These are phyloP conservation scores for Clunio marinus DNA, from an alignment of 2,888 invertebrate genomes.

Conservation along the genomic window DNA sequence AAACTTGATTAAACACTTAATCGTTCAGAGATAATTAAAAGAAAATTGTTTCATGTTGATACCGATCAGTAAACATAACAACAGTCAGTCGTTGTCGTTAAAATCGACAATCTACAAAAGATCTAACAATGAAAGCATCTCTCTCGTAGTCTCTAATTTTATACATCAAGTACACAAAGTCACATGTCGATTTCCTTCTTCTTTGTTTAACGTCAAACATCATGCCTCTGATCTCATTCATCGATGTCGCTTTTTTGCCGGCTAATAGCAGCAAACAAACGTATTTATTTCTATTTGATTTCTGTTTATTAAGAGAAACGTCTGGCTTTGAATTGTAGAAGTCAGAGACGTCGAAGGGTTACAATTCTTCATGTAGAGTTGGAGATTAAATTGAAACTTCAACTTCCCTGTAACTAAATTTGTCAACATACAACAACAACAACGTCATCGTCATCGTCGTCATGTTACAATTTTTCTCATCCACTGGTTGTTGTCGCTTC, in stretches of 20 bases:
- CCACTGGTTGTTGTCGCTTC: no score
- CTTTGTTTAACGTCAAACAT: background rate
- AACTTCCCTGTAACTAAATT: background rate
- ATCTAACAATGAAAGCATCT: background rate
- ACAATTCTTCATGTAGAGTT: no score
- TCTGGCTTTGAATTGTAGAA: background rate
- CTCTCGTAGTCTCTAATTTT: no score
- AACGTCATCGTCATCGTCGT: background rate
- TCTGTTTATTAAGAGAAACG: background rate
- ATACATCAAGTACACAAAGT: conserved; percentile 24
- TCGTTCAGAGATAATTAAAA: conserved; percentile 18
- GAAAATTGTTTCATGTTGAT: conserved; percentile 32
- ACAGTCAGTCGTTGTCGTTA: background rate
- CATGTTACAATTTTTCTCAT: conserved; percentile 1
- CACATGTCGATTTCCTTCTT: conserved; percentile 17
- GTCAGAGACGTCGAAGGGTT: background rate
- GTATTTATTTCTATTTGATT: conserved; percentile 34
- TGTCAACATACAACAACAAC: background rate
- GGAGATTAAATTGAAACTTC: background rate
- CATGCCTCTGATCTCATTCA: conserved; percentile 11
- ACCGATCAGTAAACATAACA: conserved; percentile 27
- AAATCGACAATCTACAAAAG: background rate
- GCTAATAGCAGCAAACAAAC: conserved; percentile 34
- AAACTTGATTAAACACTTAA: conserved; percentile 36
- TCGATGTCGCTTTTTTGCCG: background rate